Percentiles rank a stretch among this genome's conserved stretches.
phyloP scores from a whole-genome alignment of 2,888 invertebrate genomes.

The Drosophila quinaria region DNA sequence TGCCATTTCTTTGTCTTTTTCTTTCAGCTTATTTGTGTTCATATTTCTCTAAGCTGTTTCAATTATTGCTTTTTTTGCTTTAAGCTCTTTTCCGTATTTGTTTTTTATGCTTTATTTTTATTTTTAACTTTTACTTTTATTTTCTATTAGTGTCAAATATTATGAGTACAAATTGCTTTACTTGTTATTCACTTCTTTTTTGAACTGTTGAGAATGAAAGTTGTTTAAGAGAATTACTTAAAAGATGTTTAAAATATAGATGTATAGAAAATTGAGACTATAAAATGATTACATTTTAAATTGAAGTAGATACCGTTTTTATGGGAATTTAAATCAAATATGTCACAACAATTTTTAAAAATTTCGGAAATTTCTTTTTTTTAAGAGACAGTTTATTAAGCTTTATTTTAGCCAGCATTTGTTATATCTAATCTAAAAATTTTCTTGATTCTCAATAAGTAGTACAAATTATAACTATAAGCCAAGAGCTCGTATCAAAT shows the following conservation, averaged over 20 bases:
- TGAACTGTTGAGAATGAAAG: conserved; percentile 11
- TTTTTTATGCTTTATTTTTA: conserved; percentile 1
- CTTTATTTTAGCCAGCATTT: background rate
- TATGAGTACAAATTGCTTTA: conserved; percentile 6
- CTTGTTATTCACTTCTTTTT: background rate
- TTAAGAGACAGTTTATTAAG: no score
- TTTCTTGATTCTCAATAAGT: background rate
- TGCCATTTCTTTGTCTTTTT: conserved; percentile 45
- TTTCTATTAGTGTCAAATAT: background rate
- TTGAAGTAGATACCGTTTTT: background rate
- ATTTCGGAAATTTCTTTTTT: no score
- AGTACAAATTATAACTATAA: background rate
- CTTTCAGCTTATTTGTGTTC: conserved; percentile 19
- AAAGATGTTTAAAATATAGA: background rate
- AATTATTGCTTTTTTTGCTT: conserved; percentile 6
- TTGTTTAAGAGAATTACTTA: background rate
- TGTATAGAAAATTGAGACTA: background rate
- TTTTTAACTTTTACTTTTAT: conserved; percentile 1
- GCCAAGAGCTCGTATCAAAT: background rate
- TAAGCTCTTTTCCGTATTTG: conserved; percentile 16
- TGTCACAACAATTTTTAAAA: background rate
- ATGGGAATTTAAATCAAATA: background rate
- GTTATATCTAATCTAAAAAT: background rate
- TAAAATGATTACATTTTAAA: background rate
- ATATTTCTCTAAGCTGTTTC: conserved; percentile 10